phyloP scores from a whole-genome alignment of 2,888 invertebrate genomes.

The Eucera pruinosa region DNA sequence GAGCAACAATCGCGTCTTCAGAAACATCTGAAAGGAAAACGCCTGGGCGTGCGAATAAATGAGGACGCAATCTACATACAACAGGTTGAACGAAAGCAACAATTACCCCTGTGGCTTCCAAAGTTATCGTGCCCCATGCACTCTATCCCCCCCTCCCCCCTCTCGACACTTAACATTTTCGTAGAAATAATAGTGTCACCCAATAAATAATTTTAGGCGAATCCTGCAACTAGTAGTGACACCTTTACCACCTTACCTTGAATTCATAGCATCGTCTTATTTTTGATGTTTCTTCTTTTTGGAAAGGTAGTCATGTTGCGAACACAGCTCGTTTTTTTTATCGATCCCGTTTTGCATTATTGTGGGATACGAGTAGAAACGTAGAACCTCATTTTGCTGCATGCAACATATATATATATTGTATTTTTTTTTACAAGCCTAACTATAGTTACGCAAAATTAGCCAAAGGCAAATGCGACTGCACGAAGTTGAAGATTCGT shows the following conservation, averaged over 20 bases:
- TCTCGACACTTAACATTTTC: conserved; percentile 18
- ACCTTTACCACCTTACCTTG: no score
- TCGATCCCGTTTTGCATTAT: neutral
- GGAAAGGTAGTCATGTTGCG: neutral
- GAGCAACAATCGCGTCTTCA: conserved; percentile 82
- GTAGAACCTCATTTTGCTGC: conserved; percentile 3
- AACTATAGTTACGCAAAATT: neutral
- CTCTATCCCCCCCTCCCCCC: conserved; percentile 9
- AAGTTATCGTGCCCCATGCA: conserved; percentile 27
- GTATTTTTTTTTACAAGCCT: neutral
- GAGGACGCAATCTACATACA: conserved; percentile 80
- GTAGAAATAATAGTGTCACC: neutral
- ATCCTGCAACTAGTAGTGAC: no score
- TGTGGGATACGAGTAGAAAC: neutral
- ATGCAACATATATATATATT: conserved; percentile 5
- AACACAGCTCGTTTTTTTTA: neutral
- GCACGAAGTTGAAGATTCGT: no score
- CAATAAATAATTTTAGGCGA: conserved; percentile 19
- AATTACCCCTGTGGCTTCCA: conserved; percentile 47
- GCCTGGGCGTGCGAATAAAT: conserved; percentile 77
- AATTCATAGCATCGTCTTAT: no score
- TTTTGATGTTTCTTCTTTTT: neutral
- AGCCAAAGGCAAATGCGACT: conserved; percentile 33
- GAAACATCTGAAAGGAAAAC: conserved; percentile 76
- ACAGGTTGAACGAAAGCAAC: conserved; percentile 74